These are phyloP conservation scores for Monarcha castaneiventris DNA, from an alignment of 2,113 vertebrate species.

Conservation along the genomic window DNA sequence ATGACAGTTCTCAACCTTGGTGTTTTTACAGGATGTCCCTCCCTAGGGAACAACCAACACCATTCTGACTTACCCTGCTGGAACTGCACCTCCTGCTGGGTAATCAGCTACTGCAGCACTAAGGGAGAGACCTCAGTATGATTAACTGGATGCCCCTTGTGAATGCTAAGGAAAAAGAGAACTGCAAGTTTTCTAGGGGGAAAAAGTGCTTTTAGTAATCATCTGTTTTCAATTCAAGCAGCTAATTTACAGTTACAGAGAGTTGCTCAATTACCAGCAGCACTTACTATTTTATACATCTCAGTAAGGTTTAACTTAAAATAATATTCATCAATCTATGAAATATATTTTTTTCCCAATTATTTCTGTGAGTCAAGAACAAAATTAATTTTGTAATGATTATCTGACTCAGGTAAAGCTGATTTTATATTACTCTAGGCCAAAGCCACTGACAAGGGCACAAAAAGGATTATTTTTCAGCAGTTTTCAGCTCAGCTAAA, in stretches of 20 bases:
- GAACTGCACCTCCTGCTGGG: slow-evolving; percentile 72
- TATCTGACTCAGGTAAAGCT: slow-evolving; percentile 88
- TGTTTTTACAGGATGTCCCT: slow-evolving; percentile 82
- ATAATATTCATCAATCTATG: slow-evolving; percentile 79
- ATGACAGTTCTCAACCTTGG: slow-evolving; percentile 84
- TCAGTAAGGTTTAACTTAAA: slow-evolving; percentile 76
- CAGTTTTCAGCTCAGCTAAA: slow-evolving; percentile 75
- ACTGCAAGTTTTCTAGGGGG: neutral
- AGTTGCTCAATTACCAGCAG: slow-evolving; percentile 76
- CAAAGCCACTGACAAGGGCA: slow-evolving; percentile 83
- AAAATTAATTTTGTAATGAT: slow-evolving; percentile 93
- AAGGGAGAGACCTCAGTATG: slow-evolving; percentile 54
- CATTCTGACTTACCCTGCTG: slow-evolving; percentile 73
- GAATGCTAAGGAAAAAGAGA: slow-evolving; percentile 62
- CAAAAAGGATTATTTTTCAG: slow-evolving; percentile 83
- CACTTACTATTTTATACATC: slow-evolving; percentile 72
- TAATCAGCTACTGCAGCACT: slow-evolving; percentile 68
- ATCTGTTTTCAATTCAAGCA: slow-evolving; percentile 75
- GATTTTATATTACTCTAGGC: slow-evolving; percentile 84
- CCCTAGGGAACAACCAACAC: slow-evolving; percentile 74
- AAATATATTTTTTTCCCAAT: slow-evolving; percentile 78
- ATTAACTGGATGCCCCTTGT: slow-evolving; percentile 55
- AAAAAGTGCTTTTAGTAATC: slow-evolving; percentile 62
- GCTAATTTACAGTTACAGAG: slow-evolving; percentile 57
- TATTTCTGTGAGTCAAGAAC: slow-evolving; percentile 77